Conservation (phyloP, 2,797 vertebrate genomes). For the Notolepis coatsorum region DNA sequence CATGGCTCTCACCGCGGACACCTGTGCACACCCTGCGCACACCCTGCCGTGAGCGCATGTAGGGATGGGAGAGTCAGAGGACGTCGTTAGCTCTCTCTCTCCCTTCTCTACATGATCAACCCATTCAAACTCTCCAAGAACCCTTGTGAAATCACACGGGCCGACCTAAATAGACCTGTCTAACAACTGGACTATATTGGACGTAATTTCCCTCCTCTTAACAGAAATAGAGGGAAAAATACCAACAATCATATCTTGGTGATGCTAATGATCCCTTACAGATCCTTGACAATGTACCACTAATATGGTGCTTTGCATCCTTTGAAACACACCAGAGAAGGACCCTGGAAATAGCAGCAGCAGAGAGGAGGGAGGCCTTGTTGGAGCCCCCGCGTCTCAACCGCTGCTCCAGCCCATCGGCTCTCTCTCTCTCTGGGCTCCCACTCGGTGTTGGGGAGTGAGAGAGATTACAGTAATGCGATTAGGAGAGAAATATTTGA, state of each 20-base stretch:
- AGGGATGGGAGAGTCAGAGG: background rate
- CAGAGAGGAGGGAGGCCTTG: slow-evolving; percentile 54
- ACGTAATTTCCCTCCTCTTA: slow-evolving; percentile 54
- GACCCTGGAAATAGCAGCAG: slow-evolving; percentile 69
- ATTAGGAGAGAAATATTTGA: too few species aligned
- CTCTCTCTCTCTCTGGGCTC: slow-evolving; percentile 7
- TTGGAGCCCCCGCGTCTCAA: slow-evolving; percentile 35
- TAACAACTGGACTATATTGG: slow-evolving; percentile 25
- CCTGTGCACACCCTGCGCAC: too few species aligned
- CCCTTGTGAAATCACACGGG: slow-evolving; percentile 34
- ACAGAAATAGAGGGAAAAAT: slow-evolving; percentile 72
- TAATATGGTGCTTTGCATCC: slow-evolving; percentile 73
- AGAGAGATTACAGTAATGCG: too few species aligned
- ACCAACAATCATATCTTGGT: slow-evolving; percentile 77
- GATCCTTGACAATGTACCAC: slow-evolving; percentile 77
- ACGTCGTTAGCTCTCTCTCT: slow-evolving; percentile 24
- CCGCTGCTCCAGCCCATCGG: slow-evolving; percentile 11
- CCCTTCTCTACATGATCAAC: slow-evolving; percentile 10
- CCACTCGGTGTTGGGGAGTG: background rate
- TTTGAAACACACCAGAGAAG: slow-evolving; percentile 67
- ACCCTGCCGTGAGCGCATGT: background rate
- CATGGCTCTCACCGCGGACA: too few species aligned
- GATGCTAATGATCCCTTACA: slow-evolving; percentile 75
- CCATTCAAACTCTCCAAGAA: slow-evolving; percentile 37
- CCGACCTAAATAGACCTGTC: slow-evolving; percentile 20